These are phyloP conservation scores for Ibycter americanus DNA, from an alignment of 2,797 vertebrate genomes.

Conservation along the genomic window DNA sequence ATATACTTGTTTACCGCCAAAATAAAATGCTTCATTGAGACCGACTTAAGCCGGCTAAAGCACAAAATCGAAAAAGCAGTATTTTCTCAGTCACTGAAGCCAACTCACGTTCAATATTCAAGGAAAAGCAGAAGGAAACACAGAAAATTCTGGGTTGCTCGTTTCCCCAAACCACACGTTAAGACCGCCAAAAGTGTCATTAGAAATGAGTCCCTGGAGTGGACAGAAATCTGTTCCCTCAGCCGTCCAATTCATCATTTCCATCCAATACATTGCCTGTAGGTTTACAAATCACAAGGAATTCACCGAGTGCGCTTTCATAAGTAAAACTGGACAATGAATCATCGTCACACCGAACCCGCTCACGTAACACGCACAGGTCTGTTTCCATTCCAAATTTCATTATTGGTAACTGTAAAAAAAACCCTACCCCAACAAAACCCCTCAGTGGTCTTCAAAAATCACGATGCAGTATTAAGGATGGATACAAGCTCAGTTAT, in stretches of 20 bases:
- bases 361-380: not conserved
- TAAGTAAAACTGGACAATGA: not conserved
- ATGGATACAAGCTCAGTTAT: not conserved
- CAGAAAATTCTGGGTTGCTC: not conserved
- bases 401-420: not conserved
- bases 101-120: not conserved
- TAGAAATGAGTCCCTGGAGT: not conserved
- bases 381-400: not conserved
- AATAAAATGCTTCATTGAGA: not conserved
- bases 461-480: not conserved
- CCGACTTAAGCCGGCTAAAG: not conserved
- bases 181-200: not conserved
- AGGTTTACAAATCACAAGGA: slow-evolving; percentile 19
- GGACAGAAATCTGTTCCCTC: not conserved
- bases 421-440: not conserved
- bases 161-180: not conserved
- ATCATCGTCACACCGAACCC: not conserved
- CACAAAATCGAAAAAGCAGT: not conserved
- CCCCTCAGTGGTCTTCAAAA: not conserved
- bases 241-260: not conserved
- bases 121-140: not conserved
- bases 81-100: not conserved
- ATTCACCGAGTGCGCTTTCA: slow-evolving; percentile 2
- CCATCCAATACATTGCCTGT: not conserved
- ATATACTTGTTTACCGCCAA: not conserved